Conservation (phyloP, 2,888 invertebrate species). For the Heterodera filipjevi region DNA sequence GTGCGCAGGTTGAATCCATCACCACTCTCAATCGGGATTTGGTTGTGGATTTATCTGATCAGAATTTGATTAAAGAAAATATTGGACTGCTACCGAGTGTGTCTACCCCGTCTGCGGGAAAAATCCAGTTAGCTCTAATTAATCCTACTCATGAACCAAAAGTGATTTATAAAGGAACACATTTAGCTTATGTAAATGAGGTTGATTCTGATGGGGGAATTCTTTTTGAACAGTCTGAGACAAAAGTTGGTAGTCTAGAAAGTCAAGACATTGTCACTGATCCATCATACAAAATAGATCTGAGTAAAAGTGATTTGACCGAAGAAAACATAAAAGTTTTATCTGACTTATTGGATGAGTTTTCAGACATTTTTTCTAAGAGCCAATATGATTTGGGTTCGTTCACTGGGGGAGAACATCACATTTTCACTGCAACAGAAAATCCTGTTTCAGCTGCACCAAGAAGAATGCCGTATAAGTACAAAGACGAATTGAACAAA, state of each 20-base stretch:
- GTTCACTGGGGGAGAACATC: too few relatives aligned
- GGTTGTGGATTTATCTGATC: background rate
- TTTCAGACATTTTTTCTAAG: conserved; percentile 39
- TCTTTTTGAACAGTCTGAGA: background rate
- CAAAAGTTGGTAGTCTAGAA: background rate
- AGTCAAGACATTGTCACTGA: background rate
- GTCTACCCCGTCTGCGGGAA: background rate
- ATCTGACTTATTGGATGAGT: conserved; percentile 31
- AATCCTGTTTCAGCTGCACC: conserved; percentile 37
- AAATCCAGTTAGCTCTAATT: background rate
- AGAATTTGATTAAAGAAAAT: background rate
- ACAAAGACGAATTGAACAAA: conserved; percentile 40
- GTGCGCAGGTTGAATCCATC: background rate
- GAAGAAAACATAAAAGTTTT: background rate
- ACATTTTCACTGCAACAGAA: conserved; percentile 45
- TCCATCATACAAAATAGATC: conserved; percentile 29
- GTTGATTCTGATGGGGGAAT: background rate
- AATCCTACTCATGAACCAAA: conserved; percentile 6
- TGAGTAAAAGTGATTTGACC: background rate
- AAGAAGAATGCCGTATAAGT: conserved; percentile 40
- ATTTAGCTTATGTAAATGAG: conserved; percentile 1
- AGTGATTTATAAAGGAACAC: background rate
- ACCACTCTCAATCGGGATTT: background rate
- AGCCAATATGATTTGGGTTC: conserved; percentile 46
- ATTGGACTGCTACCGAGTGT: background rate